phyloP scores from a whole-genome alignment of 35 echinoderm and acorn worm genomes.

The Chiridota heheva region DNA sequence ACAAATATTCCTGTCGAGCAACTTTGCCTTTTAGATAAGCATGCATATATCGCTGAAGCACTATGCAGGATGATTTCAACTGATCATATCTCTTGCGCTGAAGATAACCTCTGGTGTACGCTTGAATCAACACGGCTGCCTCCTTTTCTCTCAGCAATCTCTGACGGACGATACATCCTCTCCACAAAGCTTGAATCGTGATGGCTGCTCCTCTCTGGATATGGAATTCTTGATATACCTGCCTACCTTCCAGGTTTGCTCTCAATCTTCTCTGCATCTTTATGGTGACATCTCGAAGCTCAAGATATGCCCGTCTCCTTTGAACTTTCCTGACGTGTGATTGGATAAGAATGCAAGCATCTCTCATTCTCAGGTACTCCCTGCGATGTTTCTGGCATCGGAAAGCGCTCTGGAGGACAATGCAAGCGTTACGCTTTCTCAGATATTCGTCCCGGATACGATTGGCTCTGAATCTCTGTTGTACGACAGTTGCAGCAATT shows the following conservation, averaged over 20 bases:
- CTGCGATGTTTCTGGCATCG: constrained; percentile 27
- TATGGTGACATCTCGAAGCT: constrained; percentile 18
- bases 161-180: constrained; percentile 29
- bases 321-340: constrained; percentile 23
- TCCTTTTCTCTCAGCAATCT: background rate
- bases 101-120: background rate
- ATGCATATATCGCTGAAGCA: constrained; percentile 57
- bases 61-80: constrained; percentile 43
- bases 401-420: constrained; percentile 53
- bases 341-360: constrained; percentile 42
- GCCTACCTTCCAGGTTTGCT: background rate
- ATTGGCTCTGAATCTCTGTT: background rate
- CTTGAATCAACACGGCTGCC: background rate
- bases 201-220: background rate
- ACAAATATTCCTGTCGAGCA: constrained; percentile 31
- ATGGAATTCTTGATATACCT: background rate
- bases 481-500: constrained; percentile 8
- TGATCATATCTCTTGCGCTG: constrained; percentile 21
- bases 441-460: background rate
- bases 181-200: background rate
- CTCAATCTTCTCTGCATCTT: constrained; percentile 49
- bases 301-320: constrained; percentile 8
- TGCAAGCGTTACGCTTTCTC: background rate
- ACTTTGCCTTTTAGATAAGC: constrained; percentile 36
- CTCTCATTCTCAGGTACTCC: constrained; percentile 23